Evolutionary conservation across 1,140 invertebrate genomes (phyloP).

Genomic region (Drosophila rhopaloa): DNA sequence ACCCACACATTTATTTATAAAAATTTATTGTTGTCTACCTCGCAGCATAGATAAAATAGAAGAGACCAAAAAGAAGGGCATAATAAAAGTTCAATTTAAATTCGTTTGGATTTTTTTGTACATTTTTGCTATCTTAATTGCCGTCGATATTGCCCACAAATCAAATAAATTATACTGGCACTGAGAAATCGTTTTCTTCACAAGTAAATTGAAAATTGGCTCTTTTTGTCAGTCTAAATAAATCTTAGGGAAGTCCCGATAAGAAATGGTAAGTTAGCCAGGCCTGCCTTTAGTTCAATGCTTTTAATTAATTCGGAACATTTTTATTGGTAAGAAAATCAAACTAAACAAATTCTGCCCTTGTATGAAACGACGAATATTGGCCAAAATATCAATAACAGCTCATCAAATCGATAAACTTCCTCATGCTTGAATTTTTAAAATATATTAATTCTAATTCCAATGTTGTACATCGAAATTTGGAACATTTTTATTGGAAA

Average conservation of each 20-base stretch:
- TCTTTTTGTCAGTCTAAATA: slow-evolving; percentile 33
- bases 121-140: slow-evolving; percentile 51
- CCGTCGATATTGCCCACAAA: slow-evolving; percentile 66
- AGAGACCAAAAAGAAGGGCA: slow-evolving; percentile 14
- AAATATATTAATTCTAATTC: too few species aligned
- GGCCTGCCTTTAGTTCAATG: not conserved
- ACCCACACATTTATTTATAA: slow-evolving; percentile 60
- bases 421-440: too few species aligned
- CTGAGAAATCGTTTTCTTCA: slow-evolving; percentile 3
- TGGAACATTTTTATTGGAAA: too few species aligned
- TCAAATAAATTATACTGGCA: slow-evolving; percentile 52
- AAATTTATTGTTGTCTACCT: slow-evolving; percentile 80
- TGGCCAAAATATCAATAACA: too few species aligned
- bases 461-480: too few species aligned
- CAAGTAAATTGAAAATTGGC: slow-evolving; percentile 34
- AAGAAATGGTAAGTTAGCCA: not conserved
- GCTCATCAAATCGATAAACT: too few species aligned
- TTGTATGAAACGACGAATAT: too few species aligned
- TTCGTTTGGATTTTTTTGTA: slow-evolving; percentile 41
- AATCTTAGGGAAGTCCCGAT: slow-evolving; percentile 9
- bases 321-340: too few species aligned
- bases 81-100: slow-evolving; percentile 70
- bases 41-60: slow-evolving; percentile 66
- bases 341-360: too few species aligned
- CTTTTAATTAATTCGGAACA: too few species aligned